These are phyloP conservation scores for Platycercus adscitus DNA, from an alignment of 2,113 vertebrate species.

Conservation along the genomic window DNA sequence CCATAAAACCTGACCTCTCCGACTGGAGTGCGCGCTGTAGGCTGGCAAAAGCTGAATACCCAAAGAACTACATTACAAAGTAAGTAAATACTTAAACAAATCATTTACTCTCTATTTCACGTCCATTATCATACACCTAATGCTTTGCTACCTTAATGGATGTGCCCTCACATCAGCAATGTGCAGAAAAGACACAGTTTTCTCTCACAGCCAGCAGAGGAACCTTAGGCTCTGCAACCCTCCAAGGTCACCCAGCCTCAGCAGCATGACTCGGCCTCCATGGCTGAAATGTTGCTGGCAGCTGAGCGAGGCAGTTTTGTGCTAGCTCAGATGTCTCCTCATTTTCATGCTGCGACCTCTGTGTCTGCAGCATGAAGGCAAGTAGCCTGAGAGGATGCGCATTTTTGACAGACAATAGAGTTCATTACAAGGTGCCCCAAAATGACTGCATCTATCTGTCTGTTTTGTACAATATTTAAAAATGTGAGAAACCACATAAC, in stretches of 20 bases:
- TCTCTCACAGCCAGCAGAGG: not conserved
- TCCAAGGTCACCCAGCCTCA: rapidly evolving
- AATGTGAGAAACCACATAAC: not conserved
- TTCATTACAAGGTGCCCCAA: not conserved
- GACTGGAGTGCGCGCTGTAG: not conserved
- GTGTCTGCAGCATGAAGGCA: not conserved
- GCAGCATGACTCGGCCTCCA: rapidly evolving
- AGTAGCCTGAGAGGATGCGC: not conserved
- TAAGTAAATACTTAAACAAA: not conserved
- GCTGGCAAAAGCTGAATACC: not conserved
- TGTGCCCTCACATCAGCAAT: not conserved
- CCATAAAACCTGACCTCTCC: not conserved
- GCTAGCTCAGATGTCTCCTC: not conserved
- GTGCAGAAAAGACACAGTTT: rapidly evolving
- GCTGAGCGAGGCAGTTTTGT: not conserved
- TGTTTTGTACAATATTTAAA: not conserved
- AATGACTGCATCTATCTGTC: not conserved
- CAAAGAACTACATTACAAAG: not conserved
- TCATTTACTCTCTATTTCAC: not conserved
- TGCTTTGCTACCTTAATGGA: not conserved
- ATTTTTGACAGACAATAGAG: not conserved
- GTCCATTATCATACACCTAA: rapidly evolving
- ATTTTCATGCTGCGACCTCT: rapidly evolving
- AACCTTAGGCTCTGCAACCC: not conserved
- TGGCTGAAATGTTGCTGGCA: rapidly evolving